Evolutionary conservation across 2,888 invertebrate genomes (phyloP), one percentile per base, ranked within the genome.

Genomic region (Athalia cordata): DNA sequence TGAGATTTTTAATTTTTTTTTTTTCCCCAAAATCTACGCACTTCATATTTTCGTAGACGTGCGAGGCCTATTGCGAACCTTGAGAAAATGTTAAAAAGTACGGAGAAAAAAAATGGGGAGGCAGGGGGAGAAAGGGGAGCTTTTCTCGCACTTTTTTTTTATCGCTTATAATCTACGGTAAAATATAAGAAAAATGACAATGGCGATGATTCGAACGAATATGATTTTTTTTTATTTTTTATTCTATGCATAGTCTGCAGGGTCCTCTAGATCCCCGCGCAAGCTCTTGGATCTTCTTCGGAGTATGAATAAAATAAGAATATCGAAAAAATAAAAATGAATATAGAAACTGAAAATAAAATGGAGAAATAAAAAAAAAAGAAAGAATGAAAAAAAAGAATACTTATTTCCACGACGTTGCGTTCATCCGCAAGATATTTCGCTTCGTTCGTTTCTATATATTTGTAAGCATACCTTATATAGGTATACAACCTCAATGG

Each of bases 141-240:
- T 6, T 11, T 11, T 52, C 55, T 57, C 29, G 8, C 55, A 15
- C 70, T 59, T 55, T 59, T 72, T 72, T 72, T 59, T 59, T 72
- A 72, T 59, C 57, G 47, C 57, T 59, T 59, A 72, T 72, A 59
- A 59, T 72, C 72, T 59, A 72, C 72, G 47, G 47, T 59, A 57
- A 6, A 72, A 72, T 72, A 29, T 29, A 72, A 59, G 57, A 72
- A 45, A 59, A 72, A 72, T 59, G 72, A 72, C 72, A 72, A 72
- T 45, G 47, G 47, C 57, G 59, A 72, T 45, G 59, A 72, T 72
- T 47, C 47, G 59, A 72, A 45, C 8, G 15, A 72, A 72, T 70
- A 45, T 70, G 6, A 50, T 68, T 29, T 29, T 7, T 70, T 45
- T 4, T 7, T 11, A n/a, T n/a, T 55, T 5, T 70, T 57, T 6